Conservation (phyloP, 2,797 vertebrate genomes). For the Acanthurus lineatus region DNA sequence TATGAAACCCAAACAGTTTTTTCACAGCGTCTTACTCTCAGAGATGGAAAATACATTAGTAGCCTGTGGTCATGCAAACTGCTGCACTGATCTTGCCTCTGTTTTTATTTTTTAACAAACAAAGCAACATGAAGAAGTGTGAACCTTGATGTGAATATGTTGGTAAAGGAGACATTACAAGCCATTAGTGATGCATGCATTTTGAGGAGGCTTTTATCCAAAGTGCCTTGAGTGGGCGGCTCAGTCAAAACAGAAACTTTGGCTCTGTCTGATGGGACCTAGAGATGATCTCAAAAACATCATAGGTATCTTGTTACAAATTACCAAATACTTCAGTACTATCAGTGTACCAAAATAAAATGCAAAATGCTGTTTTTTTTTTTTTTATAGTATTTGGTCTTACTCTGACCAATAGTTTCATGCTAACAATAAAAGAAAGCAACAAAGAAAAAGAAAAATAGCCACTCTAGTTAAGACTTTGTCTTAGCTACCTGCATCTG, state of each 20-base stretch:
- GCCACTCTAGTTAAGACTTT: constrained; percentile 5
- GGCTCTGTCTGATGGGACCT: neutral
- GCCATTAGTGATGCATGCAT: constrained; percentile 35
- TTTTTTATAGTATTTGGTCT: neutral
- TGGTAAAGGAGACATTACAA: constrained; percentile 14
- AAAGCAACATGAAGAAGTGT: neutral
- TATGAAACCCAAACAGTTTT: neutral
- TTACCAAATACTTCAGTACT: too few species aligned
- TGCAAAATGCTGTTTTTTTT: too few species aligned
- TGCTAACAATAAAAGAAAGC: neutral
- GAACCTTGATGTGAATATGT: neutral
- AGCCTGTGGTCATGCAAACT: neutral
- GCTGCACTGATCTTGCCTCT: neutral
- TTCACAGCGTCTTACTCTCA: neutral
- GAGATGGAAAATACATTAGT: constrained; percentile 25
- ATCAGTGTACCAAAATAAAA: too few species aligned
- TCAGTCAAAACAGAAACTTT: constrained; percentile 34
- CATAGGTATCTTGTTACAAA: too few species aligned
- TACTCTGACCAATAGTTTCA: neutral
- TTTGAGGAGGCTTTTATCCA: constrained; percentile 43
- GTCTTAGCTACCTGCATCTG: constrained; percentile 15
- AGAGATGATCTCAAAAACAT: too few species aligned
- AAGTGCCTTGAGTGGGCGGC: constrained; percentile 23
- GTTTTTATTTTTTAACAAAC: neutral
- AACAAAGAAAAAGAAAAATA: neutral